Evolutionary conservation across 2,888 invertebrate genomes (phyloP).

Genomic region (Scaptomyza caliginosa): DNA sequence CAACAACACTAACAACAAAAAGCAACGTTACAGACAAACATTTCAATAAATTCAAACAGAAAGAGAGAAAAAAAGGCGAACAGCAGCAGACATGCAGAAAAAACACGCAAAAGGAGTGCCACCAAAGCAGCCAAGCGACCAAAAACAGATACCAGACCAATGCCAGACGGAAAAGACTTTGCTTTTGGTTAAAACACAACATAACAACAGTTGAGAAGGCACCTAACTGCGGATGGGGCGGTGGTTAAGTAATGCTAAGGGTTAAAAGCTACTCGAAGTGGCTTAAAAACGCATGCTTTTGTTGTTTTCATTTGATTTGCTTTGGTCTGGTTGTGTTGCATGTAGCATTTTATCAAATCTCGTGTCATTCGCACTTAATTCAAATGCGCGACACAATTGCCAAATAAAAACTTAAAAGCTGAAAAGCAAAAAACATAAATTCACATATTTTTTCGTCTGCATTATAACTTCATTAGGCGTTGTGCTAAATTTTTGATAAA

Average conservation of each 20-base stretch:
- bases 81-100: constrained; percentile 40
- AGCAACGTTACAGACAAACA: constrained; percentile 69
- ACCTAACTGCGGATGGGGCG: neutral
- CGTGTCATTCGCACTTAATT: constrained; percentile 84
- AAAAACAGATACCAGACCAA: constrained; percentile 60
- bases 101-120: constrained; percentile 78
- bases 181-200: constrained; percentile 7
- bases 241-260: neutral
- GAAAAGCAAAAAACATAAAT: constrained; percentile 14
- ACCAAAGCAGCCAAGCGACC: constrained; percentile 42
- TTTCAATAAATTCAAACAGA: constrained; percentile 77
- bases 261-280: constrained; percentile 62
- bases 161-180: constrained; percentile 39
- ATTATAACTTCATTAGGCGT: constrained; percentile 54
- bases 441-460: constrained; percentile 10
- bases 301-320: neutral
- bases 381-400: constrained; percentile 84
- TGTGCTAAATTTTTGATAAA: constrained; percentile 16
- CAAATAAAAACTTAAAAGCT: constrained; percentile 31
- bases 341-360: constrained; percentile 59
- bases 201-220: neutral
- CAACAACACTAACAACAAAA: constrained; percentile 27
- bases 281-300: constrained; percentile 69
- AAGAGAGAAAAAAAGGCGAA: too few species aligned
- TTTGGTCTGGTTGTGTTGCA: constrained; percentile 2